Base-by-base conservation (phyloP, 2,888 invertebrate genomes). In the Aphodius granarius region DNA sequence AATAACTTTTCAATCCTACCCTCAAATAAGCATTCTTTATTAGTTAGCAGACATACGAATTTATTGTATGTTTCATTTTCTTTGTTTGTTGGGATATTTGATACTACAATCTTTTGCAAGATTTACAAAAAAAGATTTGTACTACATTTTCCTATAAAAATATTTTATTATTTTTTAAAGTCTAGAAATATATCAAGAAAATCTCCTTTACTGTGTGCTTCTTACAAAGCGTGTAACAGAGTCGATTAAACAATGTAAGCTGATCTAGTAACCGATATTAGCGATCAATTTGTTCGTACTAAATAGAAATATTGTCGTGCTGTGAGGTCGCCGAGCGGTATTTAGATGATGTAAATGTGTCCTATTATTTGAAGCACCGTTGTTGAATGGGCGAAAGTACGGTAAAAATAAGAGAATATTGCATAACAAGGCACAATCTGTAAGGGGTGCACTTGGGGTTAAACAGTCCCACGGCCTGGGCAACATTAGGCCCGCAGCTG, bases 401-500 rank as follows among this genome's bases (percentile, higher is more conserved):
- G 68, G 68, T 68, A 72, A 75, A 75, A 75, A 75, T 68, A 72
- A 72, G 72, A 75, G 77, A 77, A 77, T 77, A 77, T 77, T 77
- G 77, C 75, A 77, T 77, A 77, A 77, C 74, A 77, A 77, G 73
- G 75, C 74, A 78, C 79, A 80, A 80, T 79, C 79, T 80, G 79
- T 77, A 80, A 79, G 80, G 80, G 79, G 80, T 80, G 79, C 77
- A 78, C 77, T 78, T 76, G 75, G 79, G 78, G 77, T 78, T 80
- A 78, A 77, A 78, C 77, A 77, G 81, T 82, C 83, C 80, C 82
- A 81, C 81, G 83, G 83, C 81, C 80, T 77, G 70, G n/a, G 80
- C 79, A 79, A 79, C 82, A 83, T 83, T 81, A 80, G 82, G 81
- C 81, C 81, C 78, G 82, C 84, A 84, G 84, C 84, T 84, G 84